Evolutionary conservation across 2,113 vertebrate genomes (phyloP).

Genomic region (Epinephelus lanceolatus): DNA sequence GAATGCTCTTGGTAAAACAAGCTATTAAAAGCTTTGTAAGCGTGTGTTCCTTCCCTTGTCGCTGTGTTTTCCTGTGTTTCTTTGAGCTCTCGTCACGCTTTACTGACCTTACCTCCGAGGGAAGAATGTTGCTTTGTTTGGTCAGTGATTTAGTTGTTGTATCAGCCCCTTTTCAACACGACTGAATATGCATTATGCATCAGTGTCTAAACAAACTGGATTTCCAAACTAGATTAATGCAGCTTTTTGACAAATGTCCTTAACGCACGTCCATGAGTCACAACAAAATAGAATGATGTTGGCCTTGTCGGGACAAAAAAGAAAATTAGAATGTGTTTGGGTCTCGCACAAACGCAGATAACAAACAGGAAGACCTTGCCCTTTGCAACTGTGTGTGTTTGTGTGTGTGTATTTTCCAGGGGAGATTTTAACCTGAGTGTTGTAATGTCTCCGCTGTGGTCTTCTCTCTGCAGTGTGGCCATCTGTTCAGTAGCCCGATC

Average conservation of each 20-base stretch:
- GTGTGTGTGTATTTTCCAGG: constrained; percentile 49
- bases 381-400: constrained; percentile 39
- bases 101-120: constrained; percentile 1
- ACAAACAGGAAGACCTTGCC: constrained; percentile 63
- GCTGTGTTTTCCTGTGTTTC: neutral
- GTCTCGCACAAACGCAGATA: constrained; percentile 28
- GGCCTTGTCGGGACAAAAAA: neutral
- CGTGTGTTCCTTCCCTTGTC: neutral
- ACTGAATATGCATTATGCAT: constrained; percentile 6
- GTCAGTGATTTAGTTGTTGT: neutral
- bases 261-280: neutral
- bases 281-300: neutral
- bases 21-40: neutral
- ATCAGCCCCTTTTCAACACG: neutral
- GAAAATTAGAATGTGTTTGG: neutral
- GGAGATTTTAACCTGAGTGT: constrained; percentile 78
- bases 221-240: neutral
- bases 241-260: constrained; percentile 17
- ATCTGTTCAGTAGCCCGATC: constrained; percentile 73
- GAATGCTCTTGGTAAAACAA: neutral
- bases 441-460: constrained; percentile 75
- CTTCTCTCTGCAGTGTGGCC: constrained; percentile 74
- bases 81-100: neutral
- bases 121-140: neutral
- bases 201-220: neutral